Percentiles rank a stretch among this genome's conserved stretches.
phyloP scores from a whole-genome alignment of 2,797 vertebrate species.

The Capromys pilorides region DNA sequence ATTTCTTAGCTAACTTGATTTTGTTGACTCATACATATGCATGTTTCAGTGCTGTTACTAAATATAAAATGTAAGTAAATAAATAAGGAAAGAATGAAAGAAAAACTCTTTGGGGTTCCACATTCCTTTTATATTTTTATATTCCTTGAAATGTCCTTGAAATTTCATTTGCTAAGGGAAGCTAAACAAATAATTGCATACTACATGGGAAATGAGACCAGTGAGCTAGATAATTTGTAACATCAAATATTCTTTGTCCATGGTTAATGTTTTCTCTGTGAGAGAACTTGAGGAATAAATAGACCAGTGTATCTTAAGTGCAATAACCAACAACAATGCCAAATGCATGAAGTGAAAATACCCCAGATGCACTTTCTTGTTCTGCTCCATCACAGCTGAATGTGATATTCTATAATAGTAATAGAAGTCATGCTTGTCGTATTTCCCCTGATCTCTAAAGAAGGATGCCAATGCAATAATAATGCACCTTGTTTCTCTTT shows the following conservation, averaged over 20 bases:
- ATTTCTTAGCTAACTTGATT: constrained; percentile 88
- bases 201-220: constrained; percentile 84
- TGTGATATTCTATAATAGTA: constrained; percentile 80
- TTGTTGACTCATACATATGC: constrained; percentile 90
- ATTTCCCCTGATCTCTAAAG: constrained; percentile 82
- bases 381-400: constrained; percentile 82
- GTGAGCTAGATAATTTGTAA: constrained; percentile 86
- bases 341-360: constrained; percentile 85
- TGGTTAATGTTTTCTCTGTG: constrained; percentile 82
- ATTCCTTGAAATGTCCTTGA: constrained; percentile 89
- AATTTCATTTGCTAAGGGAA: constrained; percentile 88
- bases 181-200: constrained; percentile 89
- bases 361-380: constrained; percentile 82
- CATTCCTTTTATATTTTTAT: constrained; percentile 83
- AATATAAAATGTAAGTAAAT: constrained; percentile 80
- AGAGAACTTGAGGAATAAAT: constrained; percentile 82
- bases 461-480: constrained; percentile 73
- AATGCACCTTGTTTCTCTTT: constrained; percentile 81
- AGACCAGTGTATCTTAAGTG: constrained; percentile 84
- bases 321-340: constrained; percentile 85
- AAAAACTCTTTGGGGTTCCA: constrained; percentile 75
- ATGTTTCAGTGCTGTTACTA: constrained; percentile 84
- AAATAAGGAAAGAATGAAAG: constrained; percentile 37
- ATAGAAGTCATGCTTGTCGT: constrained; percentile 82
- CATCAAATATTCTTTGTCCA: constrained; percentile 85